Conservation (phyloP, 2,113 vertebrate species). For the Grus americana region DNA sequence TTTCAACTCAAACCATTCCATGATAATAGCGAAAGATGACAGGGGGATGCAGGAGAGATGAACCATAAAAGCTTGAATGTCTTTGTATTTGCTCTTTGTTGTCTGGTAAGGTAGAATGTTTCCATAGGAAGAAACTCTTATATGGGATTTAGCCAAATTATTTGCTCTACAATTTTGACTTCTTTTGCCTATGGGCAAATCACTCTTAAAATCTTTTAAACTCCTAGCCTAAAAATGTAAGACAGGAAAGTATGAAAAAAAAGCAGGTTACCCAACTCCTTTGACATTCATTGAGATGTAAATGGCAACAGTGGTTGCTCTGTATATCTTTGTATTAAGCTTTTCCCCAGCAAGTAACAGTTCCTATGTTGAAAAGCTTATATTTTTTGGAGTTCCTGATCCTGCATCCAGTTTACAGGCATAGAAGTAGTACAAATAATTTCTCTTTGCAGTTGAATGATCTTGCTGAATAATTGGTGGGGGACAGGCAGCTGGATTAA, state of each 20-base stretch:
- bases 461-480: background rate
- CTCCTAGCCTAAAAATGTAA: background rate
- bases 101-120: background rate
- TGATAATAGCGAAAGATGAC: background rate
- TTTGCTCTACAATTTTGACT: background rate
- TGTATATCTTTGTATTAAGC: background rate
- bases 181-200: background rate
- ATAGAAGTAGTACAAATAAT: background rate
- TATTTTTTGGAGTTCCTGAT: background rate
- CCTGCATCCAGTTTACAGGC: background rate
- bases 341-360: background rate
- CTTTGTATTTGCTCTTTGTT: background rate
- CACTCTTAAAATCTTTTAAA: background rate
- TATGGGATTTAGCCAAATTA: background rate
- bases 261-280: background rate
- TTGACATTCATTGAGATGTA: background rate
- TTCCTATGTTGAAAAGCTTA: background rate
- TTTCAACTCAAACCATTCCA: background rate
- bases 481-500: background rate
- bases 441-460: background rate
- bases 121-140: background rate
- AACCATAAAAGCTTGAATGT: background rate
- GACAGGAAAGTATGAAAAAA: background rate
- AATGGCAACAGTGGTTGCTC: background rate
- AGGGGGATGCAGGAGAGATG: background rate